Evolutionary conservation across 1,140 invertebrate genomes (phyloP).

Genomic region (Achatina immaculata): DNA sequence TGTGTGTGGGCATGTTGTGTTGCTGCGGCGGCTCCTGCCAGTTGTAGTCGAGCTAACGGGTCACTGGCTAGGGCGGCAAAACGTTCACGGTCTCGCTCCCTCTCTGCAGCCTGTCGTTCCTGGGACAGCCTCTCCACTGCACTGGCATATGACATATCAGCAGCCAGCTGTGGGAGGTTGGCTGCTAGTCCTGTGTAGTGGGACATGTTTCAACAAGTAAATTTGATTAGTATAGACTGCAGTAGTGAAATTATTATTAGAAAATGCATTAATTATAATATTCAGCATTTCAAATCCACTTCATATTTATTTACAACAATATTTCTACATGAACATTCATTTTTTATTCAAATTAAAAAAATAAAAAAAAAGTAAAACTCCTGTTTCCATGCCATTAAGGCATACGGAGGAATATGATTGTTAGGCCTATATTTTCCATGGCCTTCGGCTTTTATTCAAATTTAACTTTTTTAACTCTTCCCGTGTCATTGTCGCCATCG

Average conservation of each 20-base stretch:
- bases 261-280: neutral
- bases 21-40: constrained; percentile 66
- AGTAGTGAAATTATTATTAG: neutral
- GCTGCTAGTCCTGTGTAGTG: constrained; percentile 38
- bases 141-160: constrained; percentile 47
- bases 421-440: too few species aligned
- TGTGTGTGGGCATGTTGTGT: constrained; percentile 85
- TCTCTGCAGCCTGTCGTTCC: constrained; percentile 76
- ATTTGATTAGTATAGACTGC: too few species aligned
- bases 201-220: neutral
- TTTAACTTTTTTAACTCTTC: too few species aligned
- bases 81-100: constrained; percentile 77
- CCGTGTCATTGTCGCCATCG: too few species aligned
- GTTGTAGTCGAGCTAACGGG: constrained; percentile 71
- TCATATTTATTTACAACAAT: too few species aligned
- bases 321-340: too few species aligned
- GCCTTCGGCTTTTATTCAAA: too few species aligned
- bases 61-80: constrained; percentile 80
- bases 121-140: constrained; percentile 67
- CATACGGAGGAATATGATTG: too few species aligned
- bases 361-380: too few species aligned
- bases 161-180: constrained; percentile 41
- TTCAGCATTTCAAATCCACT: too few species aligned
- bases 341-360: too few species aligned
- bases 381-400: too few species aligned